These are phyloP conservation scores for Porites lutea DNA, from an alignment of 64 coral and sea anemone species.

Conservation along the genomic window DNA sequence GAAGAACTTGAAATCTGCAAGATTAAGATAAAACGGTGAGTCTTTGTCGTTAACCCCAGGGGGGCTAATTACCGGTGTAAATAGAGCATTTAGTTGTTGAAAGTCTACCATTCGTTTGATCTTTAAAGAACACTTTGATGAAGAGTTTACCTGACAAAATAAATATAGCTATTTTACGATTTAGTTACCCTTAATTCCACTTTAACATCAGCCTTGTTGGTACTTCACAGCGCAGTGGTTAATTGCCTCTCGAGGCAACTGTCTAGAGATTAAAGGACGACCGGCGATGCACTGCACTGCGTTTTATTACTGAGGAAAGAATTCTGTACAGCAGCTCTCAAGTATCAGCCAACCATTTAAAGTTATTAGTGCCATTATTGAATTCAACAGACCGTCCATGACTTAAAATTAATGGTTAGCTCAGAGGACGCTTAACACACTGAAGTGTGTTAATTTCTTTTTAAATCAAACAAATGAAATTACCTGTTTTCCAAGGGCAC, in stretches of 20 bases:
- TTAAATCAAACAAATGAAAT: no score
- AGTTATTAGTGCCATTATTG: background rate
- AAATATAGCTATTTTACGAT: background rate
- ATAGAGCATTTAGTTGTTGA: background rate
- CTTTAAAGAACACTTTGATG: background rate
- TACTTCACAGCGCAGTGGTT: background rate
- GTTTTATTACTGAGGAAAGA: no score
- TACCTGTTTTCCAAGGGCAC: background rate
- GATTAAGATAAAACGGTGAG: background rate
- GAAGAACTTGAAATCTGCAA: constrained; percentile 13
- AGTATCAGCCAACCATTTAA: no score
- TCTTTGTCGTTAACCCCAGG: background rate
- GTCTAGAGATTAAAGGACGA: background rate
- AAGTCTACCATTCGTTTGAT: background rate
- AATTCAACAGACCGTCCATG: background rate
- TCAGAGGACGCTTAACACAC: no score
- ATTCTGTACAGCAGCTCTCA: no score
- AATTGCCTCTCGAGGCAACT: background rate
- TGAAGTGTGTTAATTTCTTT: no score
- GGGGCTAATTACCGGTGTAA: constrained; percentile 12
- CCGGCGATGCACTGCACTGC: background rate
- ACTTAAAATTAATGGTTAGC: no score
- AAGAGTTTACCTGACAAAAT: background rate
- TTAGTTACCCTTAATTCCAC: background rate
- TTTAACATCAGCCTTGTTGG: background rate